These are phyloP conservation scores for Leistus spinibarbis DNA, from an alignment of 2,888 invertebrate species.

Conservation along the genomic window DNA sequence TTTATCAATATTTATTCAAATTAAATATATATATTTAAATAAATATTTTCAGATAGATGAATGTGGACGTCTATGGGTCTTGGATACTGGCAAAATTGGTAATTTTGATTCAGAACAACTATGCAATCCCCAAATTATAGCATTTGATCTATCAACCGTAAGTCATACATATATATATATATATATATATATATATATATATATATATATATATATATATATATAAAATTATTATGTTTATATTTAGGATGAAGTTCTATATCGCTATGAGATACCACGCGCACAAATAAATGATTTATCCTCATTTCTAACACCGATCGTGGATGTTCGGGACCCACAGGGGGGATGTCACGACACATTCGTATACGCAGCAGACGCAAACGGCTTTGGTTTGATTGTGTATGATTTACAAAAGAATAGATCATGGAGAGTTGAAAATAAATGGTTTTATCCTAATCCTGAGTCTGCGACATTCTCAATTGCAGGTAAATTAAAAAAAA, in stretches of 20 bases:
- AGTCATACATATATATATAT: too few species aligned
- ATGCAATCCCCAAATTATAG: too few species aligned
- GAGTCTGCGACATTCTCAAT: slow-evolving; percentile 68
- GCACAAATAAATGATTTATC: slow-evolving; percentile 59
- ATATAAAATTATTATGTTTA: too few species aligned
- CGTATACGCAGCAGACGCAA: slow-evolving; percentile 73
- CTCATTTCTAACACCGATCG: slow-evolving; percentile 67
- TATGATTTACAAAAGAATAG: slow-evolving; percentile 63
- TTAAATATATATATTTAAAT: background rate
- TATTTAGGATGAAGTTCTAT: slow-evolving; percentile 63
- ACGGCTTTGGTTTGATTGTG: slow-evolving; percentile 67
- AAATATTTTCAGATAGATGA: background rate
- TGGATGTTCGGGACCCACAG: slow-evolving; percentile 63
- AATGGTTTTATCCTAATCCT: slow-evolving; percentile 68
- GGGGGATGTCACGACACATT: slow-evolving; percentile 64
- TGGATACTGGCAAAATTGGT: too few species aligned
- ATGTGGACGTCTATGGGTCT: background rate
- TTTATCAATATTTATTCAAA: too few species aligned
- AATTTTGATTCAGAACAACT: too few species aligned
- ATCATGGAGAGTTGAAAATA: slow-evolving; percentile 69
- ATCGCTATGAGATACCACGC: slow-evolving; percentile 63
- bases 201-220: too few species aligned
- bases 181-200: too few species aligned
- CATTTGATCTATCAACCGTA: too few species aligned
- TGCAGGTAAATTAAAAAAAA: slow-evolving; percentile 65